Base-by-base conservation (phyloP, 2,888 invertebrate species). In the Diarsia dahlii region DNA sequence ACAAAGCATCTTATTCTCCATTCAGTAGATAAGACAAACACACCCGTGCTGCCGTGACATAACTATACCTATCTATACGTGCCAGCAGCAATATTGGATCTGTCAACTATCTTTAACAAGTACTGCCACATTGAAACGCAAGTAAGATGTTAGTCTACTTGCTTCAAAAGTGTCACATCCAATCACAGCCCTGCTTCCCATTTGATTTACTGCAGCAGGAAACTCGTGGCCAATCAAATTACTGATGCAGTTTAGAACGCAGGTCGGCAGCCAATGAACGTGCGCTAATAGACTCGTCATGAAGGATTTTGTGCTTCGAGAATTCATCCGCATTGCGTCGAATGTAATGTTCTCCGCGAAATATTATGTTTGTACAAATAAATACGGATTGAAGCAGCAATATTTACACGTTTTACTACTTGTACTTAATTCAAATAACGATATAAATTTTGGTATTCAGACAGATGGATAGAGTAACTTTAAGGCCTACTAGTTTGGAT, bases 261-360 rank as follows among this genome's bases (percentile, higher is more conserved):
- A 81, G 48, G 20, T 48, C 23, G 13, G 10, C n/a, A 78, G 28
- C 65, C 80, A 73, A 80, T 80, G 56, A 78, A 45, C 46, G 46
- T 12, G 13, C 6, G 10, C 23, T 60, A 50, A 63, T 78, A 50
- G n/a, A 54, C 34, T 75, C 48, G 63, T 63, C 52, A 34, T 58
- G 79, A 62, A 60, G 60, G 34, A 62, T 60, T 56, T 79, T 71
- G 71, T 65, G 50, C 23, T 65, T 20, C 45, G 48, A 54, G 28
- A 46, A 48, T 66, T 62, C 13, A 39, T 50, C 84, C 79, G 81
- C 81, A 81, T 56, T 81, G 81, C 81, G 84, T 73, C 84, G 84
- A 62, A 69, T n/a, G 28, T 63, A 65, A 69, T 58, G 56, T 34
- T 66, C 10, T 66, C 8, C 58, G 20, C 3, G n/a, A 13, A 13